Percentiles rank a stretch among this genome's conserved stretches.
These are phyloP conservation scores for Bimastos eiseni DNA, from an alignment of 2,888 invertebrate species.

Conservation along the genomic window DNA sequence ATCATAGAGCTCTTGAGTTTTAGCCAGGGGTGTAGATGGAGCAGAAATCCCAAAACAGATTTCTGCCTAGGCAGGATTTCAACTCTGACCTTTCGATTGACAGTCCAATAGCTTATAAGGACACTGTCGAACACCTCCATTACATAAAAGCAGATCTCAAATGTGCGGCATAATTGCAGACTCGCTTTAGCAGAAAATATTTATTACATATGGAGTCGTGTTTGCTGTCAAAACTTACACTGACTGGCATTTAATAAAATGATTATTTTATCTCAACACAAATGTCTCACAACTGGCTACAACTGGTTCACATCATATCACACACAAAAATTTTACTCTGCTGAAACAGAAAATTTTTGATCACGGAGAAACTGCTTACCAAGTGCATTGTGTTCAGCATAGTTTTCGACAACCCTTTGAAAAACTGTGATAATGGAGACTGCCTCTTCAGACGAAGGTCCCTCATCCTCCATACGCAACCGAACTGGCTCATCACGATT, in stretches of 20 bases:
- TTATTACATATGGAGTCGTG: background rate
- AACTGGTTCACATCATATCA: background rate
- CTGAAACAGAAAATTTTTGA: background rate
- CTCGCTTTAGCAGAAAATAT: background rate
- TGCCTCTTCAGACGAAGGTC: conserved; percentile 40
- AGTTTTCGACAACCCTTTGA: conserved; percentile 44
- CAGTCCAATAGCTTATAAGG: too few species aligned
- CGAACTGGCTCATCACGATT: background rate
- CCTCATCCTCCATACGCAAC: background rate
- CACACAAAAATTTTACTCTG: background rate
- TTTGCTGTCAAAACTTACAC: background rate
- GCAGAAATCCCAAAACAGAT: too few species aligned
- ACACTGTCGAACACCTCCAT: too few species aligned
- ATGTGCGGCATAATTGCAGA: background rate
- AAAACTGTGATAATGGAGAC: conserved; percentile 49
- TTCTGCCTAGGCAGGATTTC: too few species aligned
- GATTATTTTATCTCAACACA: background rate
- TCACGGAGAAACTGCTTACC: conserved; percentile 44
- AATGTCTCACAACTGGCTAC: background rate
- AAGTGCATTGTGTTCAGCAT: conserved; percentile 48
- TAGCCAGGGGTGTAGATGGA: too few species aligned
- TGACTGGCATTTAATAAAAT: background rate
- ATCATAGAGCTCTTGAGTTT: too few species aligned
- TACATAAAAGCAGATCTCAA: background rate
- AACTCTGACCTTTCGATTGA: too few species aligned